Base-by-base conservation (phyloP, 2,888 invertebrate genomes). In the Drosophila lutescens region DNA sequence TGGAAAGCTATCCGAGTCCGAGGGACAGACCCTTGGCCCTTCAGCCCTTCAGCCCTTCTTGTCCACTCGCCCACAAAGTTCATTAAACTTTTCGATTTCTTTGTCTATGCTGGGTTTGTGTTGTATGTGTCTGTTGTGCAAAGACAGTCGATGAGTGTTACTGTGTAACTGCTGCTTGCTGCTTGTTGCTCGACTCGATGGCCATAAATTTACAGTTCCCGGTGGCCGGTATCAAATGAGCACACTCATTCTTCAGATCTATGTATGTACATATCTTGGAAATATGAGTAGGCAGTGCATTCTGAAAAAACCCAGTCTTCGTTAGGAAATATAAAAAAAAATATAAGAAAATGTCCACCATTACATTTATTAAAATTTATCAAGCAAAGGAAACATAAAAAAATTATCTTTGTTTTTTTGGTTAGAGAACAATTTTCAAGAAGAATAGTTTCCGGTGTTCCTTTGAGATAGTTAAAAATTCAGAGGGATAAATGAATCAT, bases 11-110 rank as follows among this genome's bases (percentile, higher is more conserved):
- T 20, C 8, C 30, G 30, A 30, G 30, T 30, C 30, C 32, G 32
- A 32, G 32, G 49, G 55, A 17, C 55, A 55, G 34, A 36, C 55
- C 55, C 55, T 55, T 55, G 55, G 54, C 54, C 43, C 20, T 50
- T 38, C 36, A 20, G 43, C 50, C 41, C 36, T 34, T 34, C 34
- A 17, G 26, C 36, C 36, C 60, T 49, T 20, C 51, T 38, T 53
- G 54, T 50, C 57, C 74, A 54, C 36, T 47, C 23, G 41, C 57
- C 41, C 65, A 26, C 36, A 73, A 49, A 62, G 81, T 84, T 82
- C 81, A 86, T 62, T 81, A 76, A 86, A 81, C 81, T 84, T 80
- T 80, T 60, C 43, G 58, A 80, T 78, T 78, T 66, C 68, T 74
- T 77, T 66, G 51, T 74, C 74, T 76, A 63, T 63, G 62, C 17